These are phyloP conservation scores for Cephalotes varians DNA, from an alignment of 2,888 invertebrate genomes.

Conservation along the genomic window DNA sequence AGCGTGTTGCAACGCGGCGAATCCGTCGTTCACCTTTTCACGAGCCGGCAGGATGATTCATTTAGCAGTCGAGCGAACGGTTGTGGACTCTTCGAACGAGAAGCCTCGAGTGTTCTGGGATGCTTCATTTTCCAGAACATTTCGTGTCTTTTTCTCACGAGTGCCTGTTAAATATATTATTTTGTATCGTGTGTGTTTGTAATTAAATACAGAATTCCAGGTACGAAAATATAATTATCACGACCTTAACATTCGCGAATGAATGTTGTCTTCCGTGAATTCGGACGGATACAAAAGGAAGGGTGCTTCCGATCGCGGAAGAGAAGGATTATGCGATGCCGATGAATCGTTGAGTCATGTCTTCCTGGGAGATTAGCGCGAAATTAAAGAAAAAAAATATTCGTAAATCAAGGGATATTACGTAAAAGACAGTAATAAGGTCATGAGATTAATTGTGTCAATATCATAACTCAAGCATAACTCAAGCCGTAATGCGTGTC, in stretches of 20 bases:
- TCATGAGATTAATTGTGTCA: neutral
- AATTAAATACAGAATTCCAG: neutral
- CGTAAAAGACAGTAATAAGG: neutral
- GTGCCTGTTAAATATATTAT: neutral
- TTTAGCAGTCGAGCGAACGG: conserved; percentile 26
- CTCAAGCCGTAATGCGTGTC: neutral
- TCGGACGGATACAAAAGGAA: neutral
- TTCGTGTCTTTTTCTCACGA: neutral
- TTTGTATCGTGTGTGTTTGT: neutral
- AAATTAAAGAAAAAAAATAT: neutral
- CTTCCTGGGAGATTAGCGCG: neutral
- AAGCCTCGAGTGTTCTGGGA: neutral
- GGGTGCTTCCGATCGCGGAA: neutral
- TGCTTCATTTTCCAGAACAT: neutral
- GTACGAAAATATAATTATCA: neutral
- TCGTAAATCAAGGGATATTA: neutral
- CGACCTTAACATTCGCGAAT: neutral
- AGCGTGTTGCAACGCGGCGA: conserved; percentile 48
- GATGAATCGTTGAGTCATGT: neutral
- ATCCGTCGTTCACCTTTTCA: conserved; percentile 52
- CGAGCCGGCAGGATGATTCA: conserved; percentile 36
- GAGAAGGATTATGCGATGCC: neutral
- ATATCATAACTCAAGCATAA: neutral
- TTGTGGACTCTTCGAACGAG: neutral
- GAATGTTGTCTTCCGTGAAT: neutral